Evolutionary conservation across 2,113 vertebrate species (phyloP).

Genomic region (Callipepla squamata): DNA sequence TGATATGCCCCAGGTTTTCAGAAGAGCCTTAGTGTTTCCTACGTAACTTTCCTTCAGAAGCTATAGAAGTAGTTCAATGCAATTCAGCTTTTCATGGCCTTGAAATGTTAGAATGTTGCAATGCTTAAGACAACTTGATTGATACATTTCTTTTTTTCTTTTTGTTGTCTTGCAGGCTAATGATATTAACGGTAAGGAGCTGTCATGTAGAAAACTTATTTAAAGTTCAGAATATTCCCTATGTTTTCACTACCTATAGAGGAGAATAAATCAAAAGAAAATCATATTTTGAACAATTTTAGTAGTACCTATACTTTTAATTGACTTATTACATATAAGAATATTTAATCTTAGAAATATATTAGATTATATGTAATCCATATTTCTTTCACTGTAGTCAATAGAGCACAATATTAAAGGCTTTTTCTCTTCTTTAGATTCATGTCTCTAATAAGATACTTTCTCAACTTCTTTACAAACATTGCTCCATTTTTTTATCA

Average conservation of each 20-base stretch:
- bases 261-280: neutral
- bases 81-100: neutral
- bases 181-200: neutral
- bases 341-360: neutral
- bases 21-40: neutral
- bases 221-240: neutral
- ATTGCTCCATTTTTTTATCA: neutral
- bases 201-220: neutral
- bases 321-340: neutral
- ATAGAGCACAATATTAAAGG: neutral
- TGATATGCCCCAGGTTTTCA: neutral
- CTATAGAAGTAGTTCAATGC: neutral
- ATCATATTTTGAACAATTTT: neutral
- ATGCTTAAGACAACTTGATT: neutral
- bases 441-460: neutral
- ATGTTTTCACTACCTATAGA: neutral
- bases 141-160: neutral
- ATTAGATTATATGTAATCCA: neutral
- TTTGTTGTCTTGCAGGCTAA: neutral
- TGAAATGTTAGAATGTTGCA: neutral
- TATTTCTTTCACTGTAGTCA: neutral
- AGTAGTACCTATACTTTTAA: neutral
- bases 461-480: neutral
- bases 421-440: neutral
- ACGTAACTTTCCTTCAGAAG: neutral